phyloP scores from a whole-genome alignment of 2,888 invertebrate genomes.

The Drosophila putrida region DNA sequence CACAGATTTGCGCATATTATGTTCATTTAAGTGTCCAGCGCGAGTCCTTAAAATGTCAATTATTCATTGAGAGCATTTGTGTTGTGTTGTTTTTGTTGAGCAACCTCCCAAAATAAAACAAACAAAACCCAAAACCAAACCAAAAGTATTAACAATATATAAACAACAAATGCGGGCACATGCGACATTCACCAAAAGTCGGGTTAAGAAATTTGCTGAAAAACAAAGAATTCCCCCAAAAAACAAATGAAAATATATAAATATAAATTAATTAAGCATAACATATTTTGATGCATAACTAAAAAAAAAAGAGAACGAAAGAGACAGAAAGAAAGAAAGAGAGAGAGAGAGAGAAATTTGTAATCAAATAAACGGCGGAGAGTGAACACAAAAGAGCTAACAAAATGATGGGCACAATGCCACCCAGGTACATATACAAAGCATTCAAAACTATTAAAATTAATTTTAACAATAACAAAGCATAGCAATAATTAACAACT shows the following conservation, averaged over 20 bases:
- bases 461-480: constrained; percentile 58
- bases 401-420: constrained; percentile 86
- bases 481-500: constrained; percentile 60
- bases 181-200: constrained; percentile 85
- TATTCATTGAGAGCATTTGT: constrained; percentile 73
- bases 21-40: constrained; percentile 76
- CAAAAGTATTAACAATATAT: constrained; percentile 48
- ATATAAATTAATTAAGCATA: constrained; percentile 65
- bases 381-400: constrained; percentile 68
- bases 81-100: constrained; percentile 73
- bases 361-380: constrained; percentile 54
- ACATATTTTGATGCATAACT: constrained; percentile 50
- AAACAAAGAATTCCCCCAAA: constrained; percentile 34
- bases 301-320: constrained; percentile 27
- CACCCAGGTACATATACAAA: constrained; percentile 85
- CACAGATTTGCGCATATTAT: constrained; percentile 78
- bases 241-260: constrained; percentile 48
- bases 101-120: constrained; percentile 46
- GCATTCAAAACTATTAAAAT: constrained; percentile 61
- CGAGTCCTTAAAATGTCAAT: constrained; percentile 78
- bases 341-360: constrained; percentile 41
- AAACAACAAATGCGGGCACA: constrained; percentile 76
- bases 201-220: constrained; percentile 60
- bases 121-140: constrained; percentile 41
- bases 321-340: constrained; percentile 10